A percentile compares a stretch with the other conserved stretches of the same genome.
Evolutionary conservation across 2,797 vertebrate species (phyloP).

Genomic region (Microhierax caerulescens): DNA sequence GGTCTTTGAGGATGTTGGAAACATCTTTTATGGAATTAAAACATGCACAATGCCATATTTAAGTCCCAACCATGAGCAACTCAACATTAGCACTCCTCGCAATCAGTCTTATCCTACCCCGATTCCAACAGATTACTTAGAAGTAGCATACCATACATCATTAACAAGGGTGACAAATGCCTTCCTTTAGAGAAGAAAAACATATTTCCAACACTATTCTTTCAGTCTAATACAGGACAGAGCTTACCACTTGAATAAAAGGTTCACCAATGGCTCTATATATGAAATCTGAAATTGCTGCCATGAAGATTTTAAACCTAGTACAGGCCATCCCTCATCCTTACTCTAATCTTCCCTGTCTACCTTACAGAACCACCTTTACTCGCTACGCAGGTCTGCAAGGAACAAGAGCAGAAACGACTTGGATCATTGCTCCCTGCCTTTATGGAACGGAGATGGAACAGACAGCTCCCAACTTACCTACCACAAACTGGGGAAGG

Average conservation of each 20-base stretch:
- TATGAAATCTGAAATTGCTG: not conserved
- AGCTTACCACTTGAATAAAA: not conserved
- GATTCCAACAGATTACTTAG: not conserved
- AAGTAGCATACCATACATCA: not conserved
- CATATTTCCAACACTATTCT: not conserved
- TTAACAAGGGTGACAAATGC: not conserved
- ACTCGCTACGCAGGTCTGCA: not conserved
- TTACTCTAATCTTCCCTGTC: not conserved
- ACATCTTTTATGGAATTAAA: not conserved
- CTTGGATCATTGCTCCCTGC: fast-evolving
- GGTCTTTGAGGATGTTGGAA: not conserved
- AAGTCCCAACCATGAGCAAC: not conserved
- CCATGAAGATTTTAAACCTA: not conserved
- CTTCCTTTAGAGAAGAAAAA: not conserved
- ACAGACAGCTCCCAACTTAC: not conserved
- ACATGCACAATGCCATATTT: not conserved
- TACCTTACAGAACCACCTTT: fast-evolving
- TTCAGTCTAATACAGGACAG: not conserved
- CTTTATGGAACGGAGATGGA: not conserved
- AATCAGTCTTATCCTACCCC: not conserved
- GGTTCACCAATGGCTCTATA: not conserved
- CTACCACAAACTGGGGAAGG: not conserved
- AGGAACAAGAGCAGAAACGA: not conserved
- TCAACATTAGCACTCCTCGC: not conserved
- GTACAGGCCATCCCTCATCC: not conserved